Evolutionary conservation across 2,888 invertebrate species (phyloP).

Genomic region (Platycheirus albimanus): DNA sequence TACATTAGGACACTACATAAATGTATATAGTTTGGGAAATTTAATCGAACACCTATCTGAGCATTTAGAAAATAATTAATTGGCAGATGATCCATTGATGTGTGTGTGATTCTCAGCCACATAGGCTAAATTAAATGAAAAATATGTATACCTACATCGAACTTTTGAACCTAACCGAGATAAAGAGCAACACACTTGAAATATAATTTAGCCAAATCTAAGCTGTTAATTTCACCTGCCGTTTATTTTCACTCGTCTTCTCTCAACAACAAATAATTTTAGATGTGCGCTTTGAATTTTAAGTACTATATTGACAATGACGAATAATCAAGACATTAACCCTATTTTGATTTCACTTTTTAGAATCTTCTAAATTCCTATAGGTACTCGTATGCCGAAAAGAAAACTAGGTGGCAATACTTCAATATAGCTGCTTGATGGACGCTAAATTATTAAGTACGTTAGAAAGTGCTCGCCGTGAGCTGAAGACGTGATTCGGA

Average conservation of each 20-base stretch:
- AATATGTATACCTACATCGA: too few species aligned
- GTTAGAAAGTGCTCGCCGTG: constrained; percentile 62
- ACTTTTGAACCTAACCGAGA: too few species aligned
- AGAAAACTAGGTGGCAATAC: constrained; percentile 19
- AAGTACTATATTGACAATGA: constrained; percentile 21
- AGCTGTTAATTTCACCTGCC: constrained; percentile 23
- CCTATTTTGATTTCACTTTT: constrained; percentile 34
- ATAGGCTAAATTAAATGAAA: too few species aligned
- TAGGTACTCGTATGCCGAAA: neutral
- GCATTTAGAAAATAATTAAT: too few species aligned
- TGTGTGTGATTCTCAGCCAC: too few species aligned
- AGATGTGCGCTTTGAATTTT: constrained; percentile 25
- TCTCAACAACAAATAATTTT: neutral
- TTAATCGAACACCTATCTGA: too few species aligned
- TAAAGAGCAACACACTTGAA: too few species aligned
- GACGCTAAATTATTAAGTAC: constrained; percentile 33
- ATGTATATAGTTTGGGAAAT: too few species aligned
- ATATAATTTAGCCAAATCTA: neutral
- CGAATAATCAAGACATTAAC: constrained; percentile 27
- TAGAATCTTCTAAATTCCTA: constrained; percentile 1
- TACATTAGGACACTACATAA: too few species aligned
- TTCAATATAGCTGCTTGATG: constrained; percentile 4
- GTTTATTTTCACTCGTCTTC: constrained; percentile 6
- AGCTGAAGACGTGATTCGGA: constrained; percentile 51
- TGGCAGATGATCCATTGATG: too few species aligned